Base-by-base conservation (phyloP, 1,140 invertebrate species). In the Aphaenogaster rudis region DNA sequence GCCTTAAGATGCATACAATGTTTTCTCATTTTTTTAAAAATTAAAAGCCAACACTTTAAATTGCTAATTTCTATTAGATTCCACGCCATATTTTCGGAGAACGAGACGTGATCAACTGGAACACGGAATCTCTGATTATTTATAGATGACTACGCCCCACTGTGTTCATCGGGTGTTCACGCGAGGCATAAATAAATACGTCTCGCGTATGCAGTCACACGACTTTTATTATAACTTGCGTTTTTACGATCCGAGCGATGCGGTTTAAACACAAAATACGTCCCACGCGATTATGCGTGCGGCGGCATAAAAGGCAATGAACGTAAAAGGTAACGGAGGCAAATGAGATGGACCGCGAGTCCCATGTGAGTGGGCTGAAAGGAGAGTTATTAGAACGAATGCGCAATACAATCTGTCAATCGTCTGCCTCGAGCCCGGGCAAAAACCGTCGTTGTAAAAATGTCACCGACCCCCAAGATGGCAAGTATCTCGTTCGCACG, bases 71-170 rank as follows among this genome's bases (percentile, higher is more conserved):
- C 4, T 13, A 79, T 17, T 57, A 11, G 4, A 17, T 64, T 33
- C 2, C 5, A 6, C 28, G 6, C 0, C 1, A 48, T 33, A 33
- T 17, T 54, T 54, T 57, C 0, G 28, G 4, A 74, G 15, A 36
- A 54, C 15, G 17, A 74, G 13, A 36, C 42, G 17, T 7, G 2
- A 28, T 76, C 28, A 11, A 48, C 3, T 79, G 48, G 13, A 45
- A 59, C 17, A 42, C 17, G 11, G 11, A 54, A 67, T 74, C 13
- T 79, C 33, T 36, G 63, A 21, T 86, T 69, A 81, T 86, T 86
- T 81, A 66, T 81, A 81, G 63, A 81, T 13, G 52, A 61, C 39
- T 45, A 17, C 48, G 48, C 15, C 6, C 42, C 28, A 3, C 2
- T 2, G 21, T 48, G 21, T 64, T 54, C 21, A 42, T 7, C 9